Base-by-base conservation (phyloP, 2,888 invertebrate genomes). In the Pristionchus japonicus region DNA sequence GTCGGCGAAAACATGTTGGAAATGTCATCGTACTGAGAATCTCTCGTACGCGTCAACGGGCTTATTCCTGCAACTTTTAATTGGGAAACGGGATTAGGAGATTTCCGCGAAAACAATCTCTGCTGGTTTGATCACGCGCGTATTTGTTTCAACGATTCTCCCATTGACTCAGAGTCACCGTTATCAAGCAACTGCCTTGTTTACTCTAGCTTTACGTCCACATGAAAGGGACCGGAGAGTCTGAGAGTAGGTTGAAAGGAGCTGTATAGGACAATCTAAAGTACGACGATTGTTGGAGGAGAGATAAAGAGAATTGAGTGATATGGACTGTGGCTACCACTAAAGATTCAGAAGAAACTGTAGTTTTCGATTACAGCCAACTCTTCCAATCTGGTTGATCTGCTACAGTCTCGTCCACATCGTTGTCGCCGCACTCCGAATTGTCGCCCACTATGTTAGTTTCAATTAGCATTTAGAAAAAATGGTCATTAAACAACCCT, bases 281-380 rank as follows among this genome's bases (percentile, higher is more conserved):
- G n/a, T n/a, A n/a, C n/a, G n/a, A n/a, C n/a, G n/a, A n/a, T n/a
- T n/a, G n/a, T n/a, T n/a, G n/a, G n/a, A n/a, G n/a, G n/a, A n/a
- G n/a, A n/a, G n/a, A n/a, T n/a, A n/a, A n/a, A n/a, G n/a, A n/a
- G 11, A 4, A 61, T 6, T 27, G n/a, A 61, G n/a, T 74, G 37
- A 34, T 3, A 7, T 34, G 27, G 13, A 27, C 23, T 23, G n/a
- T 15, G 15, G 15, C 67, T 23, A 67, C 15, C n/a, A 31, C 3
- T 67, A 27, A 15, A 67, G 27, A 23, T 7, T 34, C 15, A 15
- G 31, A 31, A 67, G n/a, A 7, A 64, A 34, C 11, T n/a, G n/a
- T n/a, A n/a, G n/a, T n/a, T n/a, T n/a, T n/a, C n/a, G n/a, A 67
- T 17, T 80, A 27, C 85, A 85, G 85, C 85, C 85, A 37, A 40